phyloP scores from a whole-genome alignment of 2,888 invertebrate species.

The Sphaerophoria taeniata region DNA sequence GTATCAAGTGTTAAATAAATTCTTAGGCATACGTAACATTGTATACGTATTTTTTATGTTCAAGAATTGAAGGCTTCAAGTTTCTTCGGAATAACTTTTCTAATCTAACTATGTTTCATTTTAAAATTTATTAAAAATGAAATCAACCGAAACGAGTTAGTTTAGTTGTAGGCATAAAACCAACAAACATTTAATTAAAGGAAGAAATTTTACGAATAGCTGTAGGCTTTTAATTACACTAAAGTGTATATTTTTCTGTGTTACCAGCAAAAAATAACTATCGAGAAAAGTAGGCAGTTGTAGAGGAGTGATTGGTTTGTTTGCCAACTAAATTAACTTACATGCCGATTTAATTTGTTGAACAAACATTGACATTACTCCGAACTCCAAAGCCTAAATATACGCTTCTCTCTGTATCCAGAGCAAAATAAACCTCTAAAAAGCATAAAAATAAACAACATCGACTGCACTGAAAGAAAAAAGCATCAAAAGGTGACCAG shows the following conservation, averaged over 20 bases:
- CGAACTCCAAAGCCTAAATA: not conserved
- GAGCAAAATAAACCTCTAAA: not conserved
- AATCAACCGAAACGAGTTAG: not conserved
- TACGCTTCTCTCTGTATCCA: not conserved
- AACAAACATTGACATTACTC: constrained; percentile 71
- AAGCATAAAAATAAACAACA: constrained; percentile 56
- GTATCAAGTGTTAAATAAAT: no score
- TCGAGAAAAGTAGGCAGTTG: constrained; percentile 1
- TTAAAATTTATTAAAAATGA: constrained; percentile 24
- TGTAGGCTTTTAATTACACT: constrained; percentile 38
- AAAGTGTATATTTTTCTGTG: constrained; percentile 41
- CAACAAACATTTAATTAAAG: constrained; percentile 29
- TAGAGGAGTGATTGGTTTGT: constrained; percentile 42
- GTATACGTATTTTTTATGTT: no score
- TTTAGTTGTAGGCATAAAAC: not conserved
- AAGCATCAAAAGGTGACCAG: constrained; percentile 61
- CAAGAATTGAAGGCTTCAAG: no score
- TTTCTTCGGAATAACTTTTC: not conserved
- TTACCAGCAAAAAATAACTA: constrained; percentile 12
- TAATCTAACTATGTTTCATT: constrained; percentile 8
- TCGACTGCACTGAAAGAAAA: constrained; percentile 46
- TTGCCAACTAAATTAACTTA: constrained; percentile 72
- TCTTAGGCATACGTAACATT: no score
- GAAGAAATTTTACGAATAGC: not conserved
- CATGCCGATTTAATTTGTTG: constrained; percentile 75